phyloP scores from a whole-genome alignment of 1,140 invertebrate species.

The Euwallacea similis region DNA sequence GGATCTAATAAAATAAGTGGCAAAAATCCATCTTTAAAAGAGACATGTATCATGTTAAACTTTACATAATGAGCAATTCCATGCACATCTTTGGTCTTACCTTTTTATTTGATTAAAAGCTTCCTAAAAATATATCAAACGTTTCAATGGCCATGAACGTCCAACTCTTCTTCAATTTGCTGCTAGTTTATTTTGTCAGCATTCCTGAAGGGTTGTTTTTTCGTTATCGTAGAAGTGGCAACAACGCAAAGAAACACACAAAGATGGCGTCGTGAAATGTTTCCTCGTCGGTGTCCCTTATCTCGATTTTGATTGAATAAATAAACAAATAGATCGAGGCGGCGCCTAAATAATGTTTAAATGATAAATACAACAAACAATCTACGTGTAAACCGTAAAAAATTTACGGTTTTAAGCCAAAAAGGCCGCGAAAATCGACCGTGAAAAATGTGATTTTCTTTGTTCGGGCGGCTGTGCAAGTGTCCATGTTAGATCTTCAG shows the following conservation, averaged over 20 bases:
- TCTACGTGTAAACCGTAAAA: constrained; percentile 11
- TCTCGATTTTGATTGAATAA: constrained; percentile 34
- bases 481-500: constrained; percentile 33
- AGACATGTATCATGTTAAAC: too few species aligned
- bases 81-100: too few species aligned
- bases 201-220: constrained; percentile 23
- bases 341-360: constrained; percentile 25
- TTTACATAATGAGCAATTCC: too few species aligned
- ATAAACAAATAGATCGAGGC: constrained; percentile 35
- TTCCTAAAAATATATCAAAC: too few species aligned
- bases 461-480: constrained; percentile 32
- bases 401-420: constrained; percentile 17
- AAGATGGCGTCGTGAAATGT: constrained; percentile 36
- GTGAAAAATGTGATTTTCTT: constrained; percentile 40
- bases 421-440: constrained; percentile 33
- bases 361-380: constrained; percentile 27
- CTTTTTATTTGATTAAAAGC: too few species aligned
- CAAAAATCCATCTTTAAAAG: too few species aligned
- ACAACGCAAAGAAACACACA: constrained; percentile 25
- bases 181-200: constrained; percentile 3
- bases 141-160: too few species aligned
- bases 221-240: constrained; percentile 6
- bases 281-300: constrained; percentile 23
- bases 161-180: neutral
- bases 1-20: too few species aligned